Percentiles rank a stretch among this genome's conserved stretches.
Conservation (phyloP, 2,113 vertebrate species). For the Kryptolebias marmoratus region DNA sequence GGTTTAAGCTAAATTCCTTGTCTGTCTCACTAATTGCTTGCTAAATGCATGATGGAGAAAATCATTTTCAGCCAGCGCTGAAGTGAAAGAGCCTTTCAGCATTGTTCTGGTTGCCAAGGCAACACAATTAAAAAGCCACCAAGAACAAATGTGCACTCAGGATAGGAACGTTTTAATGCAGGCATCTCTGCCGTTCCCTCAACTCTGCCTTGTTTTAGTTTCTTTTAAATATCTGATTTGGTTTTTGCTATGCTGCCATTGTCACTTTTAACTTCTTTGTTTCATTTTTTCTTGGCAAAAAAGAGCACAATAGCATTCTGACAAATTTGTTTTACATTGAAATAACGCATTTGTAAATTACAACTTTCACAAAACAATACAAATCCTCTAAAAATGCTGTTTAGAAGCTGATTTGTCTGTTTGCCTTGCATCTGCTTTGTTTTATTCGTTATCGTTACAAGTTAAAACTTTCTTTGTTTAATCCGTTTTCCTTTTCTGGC, state of each 20-base stretch:
- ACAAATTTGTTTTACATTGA: neutral
- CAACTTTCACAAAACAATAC: constrained; percentile 13
- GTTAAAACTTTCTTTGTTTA: neutral
- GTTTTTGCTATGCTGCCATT: constrained; percentile 35
- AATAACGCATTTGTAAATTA: neutral
- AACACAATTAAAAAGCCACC: constrained; percentile 68
- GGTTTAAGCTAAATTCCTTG: constrained; percentile 74
- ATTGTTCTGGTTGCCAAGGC: constrained; percentile 77
- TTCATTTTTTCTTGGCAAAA: constrained; percentile 7
- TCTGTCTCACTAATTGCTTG: constrained; percentile 75
- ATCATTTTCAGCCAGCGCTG: constrained; percentile 69
- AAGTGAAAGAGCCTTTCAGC: constrained; percentile 71
- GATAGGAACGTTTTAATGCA: constrained; percentile 49
- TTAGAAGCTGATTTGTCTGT: neutral
- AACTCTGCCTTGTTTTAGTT: constrained; percentile 32
- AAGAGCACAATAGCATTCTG: constrained; percentile 13
- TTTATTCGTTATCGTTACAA: constrained; percentile 7
- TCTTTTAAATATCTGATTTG: constrained; percentile 44
- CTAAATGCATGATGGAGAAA: constrained; percentile 78
- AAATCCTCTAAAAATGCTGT: neutral
- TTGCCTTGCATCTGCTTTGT: neutral
- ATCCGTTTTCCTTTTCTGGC: neutral
- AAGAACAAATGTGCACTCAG: constrained; percentile 70
- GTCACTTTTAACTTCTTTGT: constrained; percentile 40
- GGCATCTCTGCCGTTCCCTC: constrained; percentile 38